Evolutionary conservation across 2,888 invertebrate species (phyloP), one percentile per base, ranked within the genome.

Genomic region (Agonopterix arenella): DNA sequence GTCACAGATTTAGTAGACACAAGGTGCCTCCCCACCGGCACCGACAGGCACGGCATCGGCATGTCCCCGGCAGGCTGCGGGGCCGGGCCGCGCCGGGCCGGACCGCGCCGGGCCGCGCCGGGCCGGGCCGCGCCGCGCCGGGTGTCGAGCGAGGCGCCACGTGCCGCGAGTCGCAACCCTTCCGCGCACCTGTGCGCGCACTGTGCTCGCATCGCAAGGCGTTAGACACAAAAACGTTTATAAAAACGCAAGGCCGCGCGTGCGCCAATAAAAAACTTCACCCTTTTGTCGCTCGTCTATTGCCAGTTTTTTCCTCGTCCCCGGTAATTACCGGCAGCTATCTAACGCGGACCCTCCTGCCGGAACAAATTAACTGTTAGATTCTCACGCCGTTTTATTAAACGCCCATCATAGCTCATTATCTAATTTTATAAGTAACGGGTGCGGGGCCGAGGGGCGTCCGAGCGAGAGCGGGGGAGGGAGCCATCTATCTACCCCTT

Each of bases 331-430:
- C 53, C 65, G 55, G 49, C 59, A 61, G 57, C 58, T 61, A 57
- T 74, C 75, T 76, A 75, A 74, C 73, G 75, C 73, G 66, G 65
- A 60, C 70, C 73, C 73, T 64, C 57, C 59, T 50, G 51, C 64
- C 69, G 73, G 72, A 73, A 79, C 76, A 62, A 77, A 76, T 75
- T 70, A 70, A 52, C 59, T 64, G 66, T 73, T 73, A 73, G 68
- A 68, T 73, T 75, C 76, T 58, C 75, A 73, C 72, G 66, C 55
- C 51, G 52, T 56, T 56, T 52, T 54, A 56, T 60, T 56, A 54
- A 52, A 48, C 45, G 51, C 51, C 54, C 55, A 54, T 54, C 55
- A 52, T 49, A 48, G 47, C 38, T 46, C 46, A 40, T 47, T 52
- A 50, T 53, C 49, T 45, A 45, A 53, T 53, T 52, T 53, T 47